Evolutionary conservation across 2,888 invertebrate species (phyloP), one percentile per base, ranked within the genome.

Genomic region (Syritta pipiens): DNA sequence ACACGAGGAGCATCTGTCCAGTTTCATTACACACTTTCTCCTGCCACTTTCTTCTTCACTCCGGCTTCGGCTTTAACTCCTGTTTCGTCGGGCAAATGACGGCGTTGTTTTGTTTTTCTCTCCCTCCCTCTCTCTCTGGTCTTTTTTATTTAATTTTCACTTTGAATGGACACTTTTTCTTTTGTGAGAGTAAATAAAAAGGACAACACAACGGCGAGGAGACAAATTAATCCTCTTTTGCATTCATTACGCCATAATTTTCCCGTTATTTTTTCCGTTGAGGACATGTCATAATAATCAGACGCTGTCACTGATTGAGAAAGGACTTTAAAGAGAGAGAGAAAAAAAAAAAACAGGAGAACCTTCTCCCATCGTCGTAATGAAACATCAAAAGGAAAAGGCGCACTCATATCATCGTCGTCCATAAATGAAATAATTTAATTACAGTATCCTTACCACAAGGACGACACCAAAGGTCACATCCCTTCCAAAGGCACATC

Each of bases 81-180:
- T 35, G 28, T n/a, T 24, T 12, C 12, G 20, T 26, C 40, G 32
- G 40, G 55, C 30, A 48, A 42, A 19, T 42, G 69, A 26, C 53
- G 62, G 14, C 49, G 53, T 48, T 68, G 49, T 62, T 20, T 30
- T 10, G 3, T 49, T 20, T 49, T 14, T 10, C 28, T 20, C 44
- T 44, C 3, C 10, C 12, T 3, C 6, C 6, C 24, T 7, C 12
- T 6, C 44, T 12, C 44, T 19, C 42, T 32, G 26, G 24, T 20
- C 28, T 30, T 14, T 57, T 59, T 79, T 79, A 74, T 74, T 79
- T 74, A 68, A 74, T 74, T 74, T 79, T 57, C 79, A 68, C 74
- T 62, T 51, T 74, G 79, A 79, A 74, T 67, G 60, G 49, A 79
- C 79, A 51, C 57, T 71, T 79, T 72, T 79, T 40, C 37, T 44